Conservation (phyloP, 2,888 invertebrate species). For the Lasioglossum pauxillum region DNA sequence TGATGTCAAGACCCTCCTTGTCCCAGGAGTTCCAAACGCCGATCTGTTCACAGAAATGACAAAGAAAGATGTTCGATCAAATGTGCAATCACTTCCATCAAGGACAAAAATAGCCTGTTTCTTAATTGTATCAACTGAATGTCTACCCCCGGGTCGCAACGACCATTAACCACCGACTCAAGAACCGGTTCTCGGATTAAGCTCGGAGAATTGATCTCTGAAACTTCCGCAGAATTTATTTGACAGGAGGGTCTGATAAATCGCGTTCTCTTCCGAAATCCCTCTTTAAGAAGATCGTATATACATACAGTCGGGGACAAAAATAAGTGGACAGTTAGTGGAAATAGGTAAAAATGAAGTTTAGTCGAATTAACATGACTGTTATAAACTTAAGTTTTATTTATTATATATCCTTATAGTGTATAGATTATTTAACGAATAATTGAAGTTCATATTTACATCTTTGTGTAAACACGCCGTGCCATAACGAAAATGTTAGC, state of each 20-base stretch:
- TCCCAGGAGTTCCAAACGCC: constrained; percentile 98
- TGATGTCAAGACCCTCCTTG: constrained; percentile 94
- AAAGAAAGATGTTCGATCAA: background rate
- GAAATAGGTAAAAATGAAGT: too few species aligned
- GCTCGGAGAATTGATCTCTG: background rate
- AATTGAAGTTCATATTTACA: too few species aligned
- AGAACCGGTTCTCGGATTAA: background rate
- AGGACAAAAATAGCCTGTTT: background rate
- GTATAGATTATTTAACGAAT: too few species aligned
- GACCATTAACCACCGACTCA: background rate
- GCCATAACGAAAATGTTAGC: too few species aligned
- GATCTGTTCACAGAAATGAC: constrained; percentile 86
- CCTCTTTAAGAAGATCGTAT: background rate
- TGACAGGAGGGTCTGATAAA: background rate
- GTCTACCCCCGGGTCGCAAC: too few species aligned
- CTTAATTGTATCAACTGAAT: background rate
- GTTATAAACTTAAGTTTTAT: too few species aligned
- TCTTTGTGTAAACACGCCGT: too few species aligned
- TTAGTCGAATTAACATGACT: too few species aligned
- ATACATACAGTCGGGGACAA: too few species aligned
- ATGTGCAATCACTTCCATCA: background rate
- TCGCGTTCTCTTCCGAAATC: background rate
- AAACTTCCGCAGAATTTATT: background rate
- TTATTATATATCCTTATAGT: too few species aligned
- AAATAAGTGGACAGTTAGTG: too few species aligned